These are phyloP conservation scores for Drepana arcuata DNA, from an alignment of 1,140 invertebrate species.

Conservation along the genomic window DNA sequence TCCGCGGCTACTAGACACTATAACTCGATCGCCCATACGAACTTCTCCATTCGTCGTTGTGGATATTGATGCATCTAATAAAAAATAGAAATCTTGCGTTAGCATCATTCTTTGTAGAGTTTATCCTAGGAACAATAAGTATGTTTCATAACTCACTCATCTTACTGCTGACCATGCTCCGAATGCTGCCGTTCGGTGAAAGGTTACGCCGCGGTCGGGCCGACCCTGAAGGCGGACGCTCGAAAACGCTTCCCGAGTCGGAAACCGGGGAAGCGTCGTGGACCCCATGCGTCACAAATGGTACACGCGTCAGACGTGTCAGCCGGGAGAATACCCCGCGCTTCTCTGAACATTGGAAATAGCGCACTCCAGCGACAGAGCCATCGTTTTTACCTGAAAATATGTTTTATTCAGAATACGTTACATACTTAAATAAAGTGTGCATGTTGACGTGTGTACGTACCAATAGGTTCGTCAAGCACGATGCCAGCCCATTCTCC, in stretches of 20 bases:
- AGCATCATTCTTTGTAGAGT: background rate
- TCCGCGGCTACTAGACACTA: constrained; percentile 86
- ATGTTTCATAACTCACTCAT: constrained; percentile 71
- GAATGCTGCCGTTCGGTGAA: constrained; percentile 66
- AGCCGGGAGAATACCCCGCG: constrained; percentile 94
- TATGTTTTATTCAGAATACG: background rate
- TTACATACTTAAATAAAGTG: too few species aligned
- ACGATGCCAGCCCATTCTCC: constrained; percentile 98
- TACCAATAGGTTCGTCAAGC: constrained; percentile 93
- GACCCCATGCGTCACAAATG: constrained; percentile 66
- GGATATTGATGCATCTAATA: constrained; percentile 78
- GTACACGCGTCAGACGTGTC: constrained; percentile 86
- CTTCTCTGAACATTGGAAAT: constrained; percentile 95
- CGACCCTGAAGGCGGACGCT: constrained; percentile 48
- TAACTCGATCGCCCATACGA: constrained; percentile 90
- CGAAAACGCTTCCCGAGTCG: constrained; percentile 56
- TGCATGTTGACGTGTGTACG: too few species aligned
- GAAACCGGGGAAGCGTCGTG: constrained; percentile 62
- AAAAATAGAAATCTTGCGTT: too few species aligned
- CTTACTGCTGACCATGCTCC: constrained; percentile 67
- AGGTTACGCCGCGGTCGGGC: constrained; percentile 52
- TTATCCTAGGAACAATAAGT: too few species aligned
- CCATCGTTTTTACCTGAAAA: constrained; percentile 95
- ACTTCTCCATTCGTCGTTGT: constrained; percentile 75
- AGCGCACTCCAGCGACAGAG: constrained; percentile 90